Percentiles rank a stretch among this genome's conserved stretches.
Conservation (phyloP, 1,140 invertebrate genomes). For the Diachasma alloeum region DNA sequence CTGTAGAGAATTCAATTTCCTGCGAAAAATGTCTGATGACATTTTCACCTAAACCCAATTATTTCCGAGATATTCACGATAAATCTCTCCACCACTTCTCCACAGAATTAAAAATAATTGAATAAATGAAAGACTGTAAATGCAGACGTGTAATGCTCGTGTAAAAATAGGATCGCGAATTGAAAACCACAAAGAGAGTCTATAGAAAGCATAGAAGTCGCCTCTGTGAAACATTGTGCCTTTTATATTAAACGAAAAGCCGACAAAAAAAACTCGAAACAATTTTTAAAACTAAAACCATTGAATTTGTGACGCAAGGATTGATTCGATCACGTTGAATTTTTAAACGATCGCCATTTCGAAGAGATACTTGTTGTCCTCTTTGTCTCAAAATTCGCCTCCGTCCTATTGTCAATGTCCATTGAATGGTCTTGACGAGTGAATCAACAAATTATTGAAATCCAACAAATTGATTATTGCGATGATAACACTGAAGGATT, state of each 20-base stretch:
- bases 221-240: conserved; percentile 27
- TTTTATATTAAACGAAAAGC: conserved; percentile 18
- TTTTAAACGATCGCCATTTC: background rate
- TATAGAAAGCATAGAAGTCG: conserved; percentile 11
- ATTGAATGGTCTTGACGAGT: background rate
- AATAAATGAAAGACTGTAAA: background rate
- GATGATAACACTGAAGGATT: background rate
- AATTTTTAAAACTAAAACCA: background rate
- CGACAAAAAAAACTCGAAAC: background rate
- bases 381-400: background rate
- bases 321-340: background rate
- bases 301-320: background rate
- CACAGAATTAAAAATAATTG: background rate
- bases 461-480: background rate
- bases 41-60: no score
- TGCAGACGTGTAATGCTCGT: background rate
- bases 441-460: background rate
- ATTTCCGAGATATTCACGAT: no score
- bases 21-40: no score
- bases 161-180: background rate
- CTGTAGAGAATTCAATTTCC: no score
- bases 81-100: no score
- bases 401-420: background rate
- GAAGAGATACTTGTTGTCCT: background rate
- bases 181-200: background rate